phyloP scores from a whole-genome alignment of 2,888 invertebrate species.

The Sympetrum striolatum region DNA sequence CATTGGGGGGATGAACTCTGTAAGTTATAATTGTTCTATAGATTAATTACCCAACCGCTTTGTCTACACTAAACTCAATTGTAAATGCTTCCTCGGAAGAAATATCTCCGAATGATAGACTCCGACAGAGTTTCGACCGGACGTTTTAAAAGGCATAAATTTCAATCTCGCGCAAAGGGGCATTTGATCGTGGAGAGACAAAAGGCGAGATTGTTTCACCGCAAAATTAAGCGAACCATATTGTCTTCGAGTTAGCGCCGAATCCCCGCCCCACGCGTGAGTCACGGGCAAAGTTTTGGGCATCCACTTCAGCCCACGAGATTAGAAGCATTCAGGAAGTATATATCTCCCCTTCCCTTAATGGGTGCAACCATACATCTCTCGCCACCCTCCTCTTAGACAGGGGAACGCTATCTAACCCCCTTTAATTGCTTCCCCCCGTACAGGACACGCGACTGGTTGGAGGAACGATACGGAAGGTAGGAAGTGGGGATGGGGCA shows the following conservation, averaged over 20 bases:
- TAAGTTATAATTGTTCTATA: too few species aligned
- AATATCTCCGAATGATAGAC: too few species aligned
- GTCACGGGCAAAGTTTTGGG: not conserved
- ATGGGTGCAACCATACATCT: not conserved
- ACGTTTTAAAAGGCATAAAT: too few species aligned
- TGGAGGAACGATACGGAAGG: not conserved
- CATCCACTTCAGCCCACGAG: not conserved
- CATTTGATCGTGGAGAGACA: not conserved
- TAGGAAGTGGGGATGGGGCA: not conserved
- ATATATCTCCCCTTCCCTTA: not conserved
- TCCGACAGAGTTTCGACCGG: too few species aligned
- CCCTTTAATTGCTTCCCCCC: slow-evolving; percentile 15
- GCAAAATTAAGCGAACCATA: not conserved
- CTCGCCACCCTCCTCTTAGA: not conserved
- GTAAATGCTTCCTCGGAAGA: too few species aligned
- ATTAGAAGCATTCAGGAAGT: not conserved
- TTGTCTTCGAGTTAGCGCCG: not conserved
- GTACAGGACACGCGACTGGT: not conserved
- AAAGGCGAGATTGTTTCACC: not conserved
- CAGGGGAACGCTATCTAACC: not conserved
- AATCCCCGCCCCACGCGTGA: not conserved
- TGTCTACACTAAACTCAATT: too few species aligned
- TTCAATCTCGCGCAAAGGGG: not conserved
- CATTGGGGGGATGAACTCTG: too few species aligned
- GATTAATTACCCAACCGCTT: too few species aligned